Evolutionary conservation across 2,888 invertebrate genomes (phyloP).

Genomic region (Catocala nupta): DNA sequence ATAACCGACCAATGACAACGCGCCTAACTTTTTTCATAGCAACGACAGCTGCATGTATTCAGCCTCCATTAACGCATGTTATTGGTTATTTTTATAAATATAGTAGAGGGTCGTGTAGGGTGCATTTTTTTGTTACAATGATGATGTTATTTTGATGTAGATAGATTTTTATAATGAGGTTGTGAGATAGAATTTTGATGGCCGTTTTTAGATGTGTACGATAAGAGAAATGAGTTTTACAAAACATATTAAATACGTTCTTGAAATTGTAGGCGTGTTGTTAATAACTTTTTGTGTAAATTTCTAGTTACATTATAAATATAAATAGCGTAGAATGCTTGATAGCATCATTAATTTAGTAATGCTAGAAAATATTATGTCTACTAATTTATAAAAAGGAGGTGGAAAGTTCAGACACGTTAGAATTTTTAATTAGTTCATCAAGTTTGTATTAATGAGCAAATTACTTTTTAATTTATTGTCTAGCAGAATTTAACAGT

Average conservation of each 20-base stretch:
- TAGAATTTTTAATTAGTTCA: too few species aligned
- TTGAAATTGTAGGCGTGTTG: constrained; percentile 25
- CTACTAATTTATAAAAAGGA: too few species aligned
- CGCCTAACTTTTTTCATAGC: constrained; percentile 70
- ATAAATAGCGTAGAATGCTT: background rate
- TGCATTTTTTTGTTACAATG: constrained; percentile 58
- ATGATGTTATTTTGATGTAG: constrained; percentile 56
- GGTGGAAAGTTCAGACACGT: too few species aligned
- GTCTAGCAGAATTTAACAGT: too few species aligned
- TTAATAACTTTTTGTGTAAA: constrained; percentile 10
- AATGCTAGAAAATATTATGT: too few species aligned
- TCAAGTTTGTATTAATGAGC: too few species aligned
- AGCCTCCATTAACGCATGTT: constrained; percentile 76
- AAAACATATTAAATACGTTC: constrained; percentile 36
- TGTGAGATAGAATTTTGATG: constrained; percentile 62
- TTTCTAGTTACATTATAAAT: background rate
- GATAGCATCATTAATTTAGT: background rate
- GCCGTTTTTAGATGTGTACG: constrained; percentile 51
- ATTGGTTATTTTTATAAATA: constrained; percentile 80
- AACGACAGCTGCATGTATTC: constrained; percentile 76
- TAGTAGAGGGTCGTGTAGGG: constrained; percentile 47
- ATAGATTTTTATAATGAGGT: constrained; percentile 54
- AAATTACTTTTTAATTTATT: too few species aligned
- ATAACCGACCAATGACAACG: constrained; percentile 71
- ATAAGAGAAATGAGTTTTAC: constrained; percentile 51